phyloP scores from a whole-genome alignment of 2,797 vertebrate genomes.

The Urocyon cinereoargenteus region DNA sequence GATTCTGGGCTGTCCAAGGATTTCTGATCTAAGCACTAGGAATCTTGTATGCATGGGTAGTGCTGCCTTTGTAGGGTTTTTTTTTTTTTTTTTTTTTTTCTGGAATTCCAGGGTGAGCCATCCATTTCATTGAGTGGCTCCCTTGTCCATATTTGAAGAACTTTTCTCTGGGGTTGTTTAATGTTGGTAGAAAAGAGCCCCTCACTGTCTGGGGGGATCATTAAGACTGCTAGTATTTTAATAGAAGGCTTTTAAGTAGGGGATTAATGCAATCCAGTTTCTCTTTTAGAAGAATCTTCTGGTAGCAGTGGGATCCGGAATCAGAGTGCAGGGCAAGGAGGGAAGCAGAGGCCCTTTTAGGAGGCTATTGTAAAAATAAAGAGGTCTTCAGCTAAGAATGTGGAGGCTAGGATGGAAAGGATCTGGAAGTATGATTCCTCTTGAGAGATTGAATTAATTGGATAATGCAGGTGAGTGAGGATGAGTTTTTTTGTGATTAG shows the following conservation, averaged over 20 bases:
- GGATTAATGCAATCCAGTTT: neutral
- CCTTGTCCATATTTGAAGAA: neutral
- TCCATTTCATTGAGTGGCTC: neutral
- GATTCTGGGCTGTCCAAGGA: neutral
- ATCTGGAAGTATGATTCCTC: neutral
- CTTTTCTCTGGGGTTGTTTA: neutral
- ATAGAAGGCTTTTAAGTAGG: neutral
- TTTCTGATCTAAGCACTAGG: neutral
- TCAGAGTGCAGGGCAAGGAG: neutral
- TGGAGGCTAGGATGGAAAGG: neutral
- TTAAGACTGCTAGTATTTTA: neutral
- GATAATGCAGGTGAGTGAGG: neutral
- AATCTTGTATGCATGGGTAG: rapidly evolving
- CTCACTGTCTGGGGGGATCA: neutral
- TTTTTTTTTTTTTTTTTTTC: neutral
- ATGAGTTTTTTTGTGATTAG: neutral
- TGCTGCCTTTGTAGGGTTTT: neutral
- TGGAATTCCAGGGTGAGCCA: neutral
- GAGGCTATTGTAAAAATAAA: neutral
- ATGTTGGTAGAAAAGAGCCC: neutral
- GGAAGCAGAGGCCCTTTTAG: neutral
- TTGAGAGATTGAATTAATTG: neutral
- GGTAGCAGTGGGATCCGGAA: neutral
- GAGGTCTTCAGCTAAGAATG: rapidly evolving
- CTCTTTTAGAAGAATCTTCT: neutral